Conservation (phyloP, 2,888 invertebrate genomes). For the Nipponacmea schrenckii region DNA sequence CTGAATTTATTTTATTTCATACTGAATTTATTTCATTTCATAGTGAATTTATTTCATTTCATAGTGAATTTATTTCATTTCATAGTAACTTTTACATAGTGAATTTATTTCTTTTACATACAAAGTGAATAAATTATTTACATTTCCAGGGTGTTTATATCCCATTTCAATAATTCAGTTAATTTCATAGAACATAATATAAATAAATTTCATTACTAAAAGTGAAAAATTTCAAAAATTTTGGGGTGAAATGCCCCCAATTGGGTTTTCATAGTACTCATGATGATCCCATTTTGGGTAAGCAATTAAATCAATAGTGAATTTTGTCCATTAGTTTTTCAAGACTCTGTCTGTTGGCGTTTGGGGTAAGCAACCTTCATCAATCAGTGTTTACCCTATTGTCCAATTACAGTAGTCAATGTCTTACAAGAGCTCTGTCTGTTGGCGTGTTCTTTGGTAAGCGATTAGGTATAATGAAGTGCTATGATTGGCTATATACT, state of each 20-base stretch:
- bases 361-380: slow-evolving; percentile 71
- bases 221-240: no score
- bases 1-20: neutral
- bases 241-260: no score
- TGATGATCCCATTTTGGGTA: no score
- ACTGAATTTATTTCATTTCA: neutral
- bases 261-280: no score
- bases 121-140: neutral
- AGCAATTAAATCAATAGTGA: no score
- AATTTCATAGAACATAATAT: slow-evolving; percentile 85
- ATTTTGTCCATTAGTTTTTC: slow-evolving; percentile 90
- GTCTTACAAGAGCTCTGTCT: no score
- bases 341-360: slow-evolving; percentile 90
- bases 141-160: slow-evolving; percentile 57
- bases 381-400: no score
- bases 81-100: neutral
- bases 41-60: neutral
- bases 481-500: no score
- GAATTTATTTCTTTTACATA: neutral
- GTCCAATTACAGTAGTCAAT: no score
- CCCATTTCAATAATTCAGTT: slow-evolving; percentile 64
- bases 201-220: no score
- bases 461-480: no score
- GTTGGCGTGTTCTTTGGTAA: no score
- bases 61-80: neutral